Evolutionary conservation across 2,888 invertebrate genomes (phyloP), one percentile per base, ranked within the genome.

Genomic region (Shargacucullia verbasci): DNA sequence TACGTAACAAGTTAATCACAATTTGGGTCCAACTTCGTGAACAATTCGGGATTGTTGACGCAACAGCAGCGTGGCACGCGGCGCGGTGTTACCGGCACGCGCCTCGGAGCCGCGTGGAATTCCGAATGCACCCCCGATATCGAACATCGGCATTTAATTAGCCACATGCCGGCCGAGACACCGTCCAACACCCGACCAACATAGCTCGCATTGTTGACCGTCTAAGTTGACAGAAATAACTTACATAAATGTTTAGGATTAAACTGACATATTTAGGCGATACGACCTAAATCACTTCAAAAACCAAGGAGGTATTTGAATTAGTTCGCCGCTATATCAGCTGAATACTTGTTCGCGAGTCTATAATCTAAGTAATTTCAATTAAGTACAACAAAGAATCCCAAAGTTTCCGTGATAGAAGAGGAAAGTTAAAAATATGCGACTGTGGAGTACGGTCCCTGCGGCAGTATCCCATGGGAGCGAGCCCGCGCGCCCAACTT

Each of bases 401-500:
- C 7, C 29, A 29, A 43, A 66, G 45, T 58, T 54, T 12, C 58
- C 52, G 48, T 41, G 15, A 59, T 63, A 53, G 59, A 69, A 60
- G 49, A 43, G 49, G 45, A 69, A 58, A 63, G 53, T 49, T 69
- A 57, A 47, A 73, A 75, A 66, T 70, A 71, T 43, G 71, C 48
- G 50, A 49, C 41, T 40, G 67, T 59, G 68, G 85, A 92, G 87
- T 93, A 79, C 93, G 91, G 85, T 82, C 92, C 91, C 86, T 82
- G 87, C 76, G 76, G 80, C 76, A 35, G 61, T 67, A 85, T 93
- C 92, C 90, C 93, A 67, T 73, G 92, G 89, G 93, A 91, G 75
- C 71, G 79, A 86, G 91, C 89, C 92, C 92, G 92, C 91, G 92
- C 92, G 93, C 93, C 93, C 92, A 93, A 92, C 92, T 93, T 92